Conservation (phyloP, 2,113 vertebrate species). For the Grammomys surdaster region DNA sequence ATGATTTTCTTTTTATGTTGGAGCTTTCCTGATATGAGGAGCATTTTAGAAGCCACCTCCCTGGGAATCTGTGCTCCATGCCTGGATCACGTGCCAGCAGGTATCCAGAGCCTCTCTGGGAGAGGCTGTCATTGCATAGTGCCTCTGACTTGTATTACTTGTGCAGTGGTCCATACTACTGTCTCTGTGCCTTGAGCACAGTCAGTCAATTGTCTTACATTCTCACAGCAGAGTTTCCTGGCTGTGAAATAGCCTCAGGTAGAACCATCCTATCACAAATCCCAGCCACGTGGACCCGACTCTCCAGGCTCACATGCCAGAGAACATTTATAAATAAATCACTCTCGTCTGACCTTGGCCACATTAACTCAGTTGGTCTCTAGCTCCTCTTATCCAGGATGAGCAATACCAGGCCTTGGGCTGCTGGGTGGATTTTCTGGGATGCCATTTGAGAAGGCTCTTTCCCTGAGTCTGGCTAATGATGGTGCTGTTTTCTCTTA, state of each 20-base stretch:
- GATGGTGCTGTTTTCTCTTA: not conserved
- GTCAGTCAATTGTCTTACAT: not conserved
- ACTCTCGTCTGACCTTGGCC: not conserved
- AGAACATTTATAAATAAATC: slow-evolving; percentile 33
- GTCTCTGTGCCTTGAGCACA: not conserved
- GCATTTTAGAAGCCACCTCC: not conserved
- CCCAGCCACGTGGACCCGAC: not conserved
- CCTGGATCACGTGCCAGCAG: not conserved
- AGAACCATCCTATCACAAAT: not conserved
- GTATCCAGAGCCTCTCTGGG: not conserved
- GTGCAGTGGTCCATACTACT: not conserved
- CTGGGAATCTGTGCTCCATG: not conserved
- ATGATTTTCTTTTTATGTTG: not conserved
- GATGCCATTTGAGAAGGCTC: not conserved
- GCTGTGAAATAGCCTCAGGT: not conserved
- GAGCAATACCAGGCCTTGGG: not conserved
- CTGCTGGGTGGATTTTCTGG: slow-evolving; percentile 17
- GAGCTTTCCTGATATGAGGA: not conserved
- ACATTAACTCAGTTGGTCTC: not conserved
- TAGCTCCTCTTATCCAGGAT: slow-evolving; percentile 38
- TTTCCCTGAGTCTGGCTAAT: not conserved
- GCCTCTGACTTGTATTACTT: not conserved
- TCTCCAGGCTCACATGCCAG: not conserved
- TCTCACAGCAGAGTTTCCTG: not conserved
- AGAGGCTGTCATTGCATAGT: not conserved